A percentile compares a stretch with the other conserved stretches of the same genome.
phyloP scores from a whole-genome alignment of 2,797 vertebrate species.

The Channa striata region DNA sequence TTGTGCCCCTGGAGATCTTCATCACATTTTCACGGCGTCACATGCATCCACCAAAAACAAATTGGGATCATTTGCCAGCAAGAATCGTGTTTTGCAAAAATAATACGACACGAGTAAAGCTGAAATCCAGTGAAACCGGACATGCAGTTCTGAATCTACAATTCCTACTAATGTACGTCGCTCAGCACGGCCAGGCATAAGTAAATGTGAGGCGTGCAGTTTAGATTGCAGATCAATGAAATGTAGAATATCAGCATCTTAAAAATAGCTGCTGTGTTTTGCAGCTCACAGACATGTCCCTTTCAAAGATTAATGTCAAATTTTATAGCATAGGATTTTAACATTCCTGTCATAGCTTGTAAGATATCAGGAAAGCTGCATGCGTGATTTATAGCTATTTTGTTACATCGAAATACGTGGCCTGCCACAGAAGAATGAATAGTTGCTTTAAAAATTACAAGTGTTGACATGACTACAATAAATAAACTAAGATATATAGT shows the following conservation, averaged over 20 bases:
- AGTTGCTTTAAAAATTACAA: not conserved
- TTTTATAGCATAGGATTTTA: no score
- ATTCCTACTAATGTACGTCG: slow-evolving; percentile 5
- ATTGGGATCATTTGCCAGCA: slow-evolving; percentile 13
- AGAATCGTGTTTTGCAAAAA: not conserved
- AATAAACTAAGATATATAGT: not conserved
- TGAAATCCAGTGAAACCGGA: slow-evolving; percentile 5
- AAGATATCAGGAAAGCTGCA: no score
- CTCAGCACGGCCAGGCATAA: slow-evolving; percentile 6
- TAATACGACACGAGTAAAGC: slow-evolving; percentile 15
- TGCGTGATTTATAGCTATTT: no score
- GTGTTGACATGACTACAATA: not conserved
- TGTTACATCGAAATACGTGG: no score
- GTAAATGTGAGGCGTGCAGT: not conserved
- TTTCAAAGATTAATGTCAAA: slow-evolving; percentile 1
- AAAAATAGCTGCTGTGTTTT: slow-evolving; percentile 13
- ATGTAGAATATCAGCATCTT: slow-evolving; percentile 6
- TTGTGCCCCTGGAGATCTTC: slow-evolving; percentile 20
- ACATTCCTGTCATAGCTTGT: no score
- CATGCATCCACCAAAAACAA: slow-evolving; percentile 3
- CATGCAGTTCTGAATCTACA: slow-evolving; percentile 10
- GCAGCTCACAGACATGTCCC: not conserved
- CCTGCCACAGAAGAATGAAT: not conserved
- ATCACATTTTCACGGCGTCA: slow-evolving; percentile 19
- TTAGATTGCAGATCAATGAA: slow-evolving; percentile 18